Evolutionary conservation across 2,797 vertebrate genomes (phyloP).

Genomic region (Trachops cirrhosus): DNA sequence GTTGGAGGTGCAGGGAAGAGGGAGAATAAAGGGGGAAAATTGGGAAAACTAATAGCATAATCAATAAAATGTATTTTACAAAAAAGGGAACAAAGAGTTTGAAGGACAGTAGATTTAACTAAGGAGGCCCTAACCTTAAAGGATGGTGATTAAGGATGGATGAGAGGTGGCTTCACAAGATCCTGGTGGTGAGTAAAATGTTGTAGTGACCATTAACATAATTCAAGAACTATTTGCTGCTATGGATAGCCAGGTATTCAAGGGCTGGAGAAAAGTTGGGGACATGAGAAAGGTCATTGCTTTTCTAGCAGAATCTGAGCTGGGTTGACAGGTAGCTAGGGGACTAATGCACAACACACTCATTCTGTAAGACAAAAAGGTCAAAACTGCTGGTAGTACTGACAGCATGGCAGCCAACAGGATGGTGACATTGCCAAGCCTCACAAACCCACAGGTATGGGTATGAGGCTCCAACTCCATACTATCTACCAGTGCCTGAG

Average conservation of each 20-base stretch:
- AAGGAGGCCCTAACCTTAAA: conserved; percentile 2
- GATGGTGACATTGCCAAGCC: neutral
- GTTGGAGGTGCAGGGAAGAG: too few relatives aligned
- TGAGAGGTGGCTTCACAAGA: neutral
- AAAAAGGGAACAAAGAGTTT: neutral
- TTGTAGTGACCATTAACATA: neutral
- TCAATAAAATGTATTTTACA: neutral
- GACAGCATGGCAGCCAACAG: neutral
- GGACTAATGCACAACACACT: neutral
- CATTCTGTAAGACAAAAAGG: conserved; percentile 24
- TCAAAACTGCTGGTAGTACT: neutral
- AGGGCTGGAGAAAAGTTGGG: neutral
- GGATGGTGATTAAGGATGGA: neutral
- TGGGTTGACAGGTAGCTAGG: neutral
- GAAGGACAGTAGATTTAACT: neutral
- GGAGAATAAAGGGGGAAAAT: too few relatives aligned
- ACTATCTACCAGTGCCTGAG: neutral
- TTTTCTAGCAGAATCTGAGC: conserved; percentile 15
- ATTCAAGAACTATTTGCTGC: neutral
- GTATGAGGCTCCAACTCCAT: neutral
- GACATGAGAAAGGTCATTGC: neutral
- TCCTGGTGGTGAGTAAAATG: conserved; percentile 13
- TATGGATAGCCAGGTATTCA: neutral
- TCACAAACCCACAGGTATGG: neutral
- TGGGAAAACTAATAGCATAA: too few relatives aligned